Evolutionary conservation across 2,113 vertebrate species (phyloP), one percentile per base, ranked within the genome.

Genomic region (Trochalopteron elliotii): DNA sequence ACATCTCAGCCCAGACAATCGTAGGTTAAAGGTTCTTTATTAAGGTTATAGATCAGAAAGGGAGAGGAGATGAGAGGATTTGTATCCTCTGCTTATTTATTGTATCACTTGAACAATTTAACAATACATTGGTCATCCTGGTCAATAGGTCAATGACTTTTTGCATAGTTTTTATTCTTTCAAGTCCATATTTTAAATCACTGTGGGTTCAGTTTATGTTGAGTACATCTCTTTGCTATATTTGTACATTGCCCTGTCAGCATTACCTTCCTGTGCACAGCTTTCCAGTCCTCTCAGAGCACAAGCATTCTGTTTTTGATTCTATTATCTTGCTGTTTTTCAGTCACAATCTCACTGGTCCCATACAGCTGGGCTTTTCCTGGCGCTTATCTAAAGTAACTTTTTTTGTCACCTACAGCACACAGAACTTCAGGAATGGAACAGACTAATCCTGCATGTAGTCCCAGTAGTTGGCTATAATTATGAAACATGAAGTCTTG

Each of bases 91-190:
- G 4, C n/a, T 79, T 64, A 55, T 64, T 79, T 86, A 76, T 35
- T 15, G 12, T 24, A n/a, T 44, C 55, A 25, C 35, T 79, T 50
- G 20, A 75, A 63, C 33, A 77, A n/a, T 50, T 64, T 53, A 39
- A 37, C 7, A n/a, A 20, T 37, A 3, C 10, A 23, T 1, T 50
- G 17, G 7, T 15, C 2, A 1, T 27, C 12, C 44, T 76, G 23
- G 57, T 59, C 60, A 61, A 83, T 4, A 79, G 12, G 28, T 39
- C 42, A 87, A 21, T 31, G 47, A 35, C 7, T 55, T 88, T 37
- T 59, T 63, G 22, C 37, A 71, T 10, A 63, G 17, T 6, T 68
- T 90, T 64, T 74, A 24, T 35, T 33, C 25, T 75, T 75, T 90
- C 37, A 79, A 55, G 20, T 23, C 28, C 47, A 59, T 79, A 57